Conservation (phyloP, 2,113 vertebrate genomes). For the Micronycteris hirsuta region DNA sequence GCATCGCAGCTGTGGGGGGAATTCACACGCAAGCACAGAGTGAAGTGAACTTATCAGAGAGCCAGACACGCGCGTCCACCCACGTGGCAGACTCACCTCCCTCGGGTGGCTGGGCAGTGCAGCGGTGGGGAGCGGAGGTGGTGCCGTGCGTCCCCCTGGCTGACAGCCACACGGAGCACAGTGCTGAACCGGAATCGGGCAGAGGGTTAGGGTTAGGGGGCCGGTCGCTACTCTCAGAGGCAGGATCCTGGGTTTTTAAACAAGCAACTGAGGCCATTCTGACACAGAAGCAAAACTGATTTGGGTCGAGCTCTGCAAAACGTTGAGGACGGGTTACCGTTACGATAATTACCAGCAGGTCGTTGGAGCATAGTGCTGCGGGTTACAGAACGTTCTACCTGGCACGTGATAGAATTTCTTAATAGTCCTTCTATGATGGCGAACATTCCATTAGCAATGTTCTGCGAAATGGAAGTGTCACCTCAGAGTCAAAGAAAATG, state of each 20-base stretch:
- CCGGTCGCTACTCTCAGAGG: too few species aligned
- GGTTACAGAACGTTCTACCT: not conserved
- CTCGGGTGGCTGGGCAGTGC: fast-evolving
- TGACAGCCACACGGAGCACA: too few species aligned
- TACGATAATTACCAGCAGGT: not conserved
- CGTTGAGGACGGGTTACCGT: not conserved
- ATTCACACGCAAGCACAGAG: not conserved
- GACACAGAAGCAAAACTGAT: not conserved
- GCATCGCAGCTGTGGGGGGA: not conserved
- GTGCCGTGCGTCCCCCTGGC: too few species aligned
- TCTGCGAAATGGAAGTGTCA: not conserved
- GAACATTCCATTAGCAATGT: not conserved
- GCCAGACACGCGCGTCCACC: not conserved
- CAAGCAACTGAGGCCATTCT: not conserved
- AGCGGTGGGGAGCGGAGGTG: not conserved
- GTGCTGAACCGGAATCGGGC: too few species aligned
- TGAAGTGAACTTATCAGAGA: not conserved
- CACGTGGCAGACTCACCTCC: not conserved
- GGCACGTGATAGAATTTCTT: not conserved
- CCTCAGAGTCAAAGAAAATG: not conserved
- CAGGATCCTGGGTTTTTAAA: not conserved
- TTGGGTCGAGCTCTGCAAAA: not conserved
- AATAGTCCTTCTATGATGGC: not conserved
- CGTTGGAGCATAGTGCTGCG: not conserved
- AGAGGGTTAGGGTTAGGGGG: too few species aligned